Percentiles rank a stretch among this genome's conserved stretches.
Evolutionary conservation across 2,888 invertebrate species (phyloP).

Genomic region (Ptilodon capucinus): DNA sequence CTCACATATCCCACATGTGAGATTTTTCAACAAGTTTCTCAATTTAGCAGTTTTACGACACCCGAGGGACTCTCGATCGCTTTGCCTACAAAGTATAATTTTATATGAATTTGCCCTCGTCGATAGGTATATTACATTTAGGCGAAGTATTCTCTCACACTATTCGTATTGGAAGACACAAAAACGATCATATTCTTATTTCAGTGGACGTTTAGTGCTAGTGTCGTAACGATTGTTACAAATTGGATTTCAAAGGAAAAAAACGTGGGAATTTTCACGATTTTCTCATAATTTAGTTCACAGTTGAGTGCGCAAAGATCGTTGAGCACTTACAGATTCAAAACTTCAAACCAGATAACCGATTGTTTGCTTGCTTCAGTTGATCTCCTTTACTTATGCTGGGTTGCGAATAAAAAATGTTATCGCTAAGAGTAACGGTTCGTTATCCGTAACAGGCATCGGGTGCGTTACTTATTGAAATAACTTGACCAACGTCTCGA

Average conservation of each 20-base stretch:
- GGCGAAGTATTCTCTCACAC: constrained; percentile 50
- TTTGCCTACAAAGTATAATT: constrained; percentile 73
- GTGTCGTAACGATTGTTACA: constrained; percentile 59
- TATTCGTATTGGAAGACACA: constrained; percentile 48
- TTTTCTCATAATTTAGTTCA: constrained; percentile 32
- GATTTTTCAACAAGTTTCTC: constrained; percentile 74
- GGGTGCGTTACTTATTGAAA: no score
- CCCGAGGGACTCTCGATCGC: constrained; percentile 63
- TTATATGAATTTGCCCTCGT: constrained; percentile 63
- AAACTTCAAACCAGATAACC: no score
- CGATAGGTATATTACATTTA: constrained; percentile 56
- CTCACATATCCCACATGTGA: constrained; percentile 55
- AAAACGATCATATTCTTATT: constrained; percentile 61
- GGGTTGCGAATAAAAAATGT: no score
- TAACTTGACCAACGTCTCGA: no score
- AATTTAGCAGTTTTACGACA: constrained; percentile 72
- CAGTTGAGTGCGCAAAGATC: constrained; percentile 2
- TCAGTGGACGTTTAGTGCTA: constrained; percentile 54
- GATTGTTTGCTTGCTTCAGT: constrained; percentile 1
- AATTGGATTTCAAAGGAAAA: constrained; percentile 62
- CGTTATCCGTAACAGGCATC: no score
- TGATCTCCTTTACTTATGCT: no score
- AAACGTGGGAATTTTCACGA: constrained; percentile 47
- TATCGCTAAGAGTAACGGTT: no score
- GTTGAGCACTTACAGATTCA: constrained; percentile 1